These are phyloP conservation scores for Anoplopoma fimbria DNA, from an alignment of 2,113 vertebrate genomes.

Conservation along the genomic window DNA sequence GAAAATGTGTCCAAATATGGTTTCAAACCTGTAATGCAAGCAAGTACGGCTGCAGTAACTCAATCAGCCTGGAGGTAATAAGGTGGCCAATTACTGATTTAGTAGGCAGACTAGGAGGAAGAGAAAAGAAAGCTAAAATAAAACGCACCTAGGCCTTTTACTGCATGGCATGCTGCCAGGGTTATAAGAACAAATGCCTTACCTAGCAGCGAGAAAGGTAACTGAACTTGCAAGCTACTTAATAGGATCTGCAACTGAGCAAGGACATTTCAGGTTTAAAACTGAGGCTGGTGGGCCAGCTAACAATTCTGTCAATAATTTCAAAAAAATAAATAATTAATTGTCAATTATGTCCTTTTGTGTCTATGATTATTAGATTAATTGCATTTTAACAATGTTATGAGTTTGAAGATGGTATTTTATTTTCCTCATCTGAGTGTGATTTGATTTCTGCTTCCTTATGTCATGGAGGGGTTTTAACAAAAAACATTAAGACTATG, in stretches of 20 bases:
- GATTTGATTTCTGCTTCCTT: background rate
- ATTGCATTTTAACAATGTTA: background rate
- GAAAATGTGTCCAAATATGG: slow-evolving; percentile 5
- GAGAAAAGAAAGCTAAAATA: slow-evolving; percentile 53
- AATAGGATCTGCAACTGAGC: slow-evolving; percentile 46
- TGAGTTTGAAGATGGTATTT: background rate
- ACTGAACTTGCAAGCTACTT: slow-evolving; percentile 39
- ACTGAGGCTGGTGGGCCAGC: background rate
- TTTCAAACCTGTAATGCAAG: slow-evolving; percentile 1
- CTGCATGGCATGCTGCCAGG: background rate
- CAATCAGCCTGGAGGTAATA: slow-evolving; percentile 21
- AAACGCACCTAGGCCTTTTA: slow-evolving; percentile 35
- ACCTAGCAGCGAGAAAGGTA: slow-evolving; percentile 16
- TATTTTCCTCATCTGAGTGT: background rate
- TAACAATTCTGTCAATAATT: background rate
- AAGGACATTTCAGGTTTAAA: background rate
- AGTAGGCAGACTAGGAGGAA: slow-evolving; percentile 17
- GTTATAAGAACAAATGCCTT: slow-evolving; percentile 13
- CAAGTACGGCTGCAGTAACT: slow-evolving; percentile 8
- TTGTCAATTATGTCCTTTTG: too few relatives aligned
- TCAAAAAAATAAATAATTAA: background rate
- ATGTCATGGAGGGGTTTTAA: background rate
- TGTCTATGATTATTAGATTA: background rate
- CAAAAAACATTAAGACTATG: background rate
- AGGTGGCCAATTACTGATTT: slow-evolving; percentile 39